Base-by-base conservation (phyloP, 92 coral and sea anemone species). In the Zoanthus sociatus region DNA sequence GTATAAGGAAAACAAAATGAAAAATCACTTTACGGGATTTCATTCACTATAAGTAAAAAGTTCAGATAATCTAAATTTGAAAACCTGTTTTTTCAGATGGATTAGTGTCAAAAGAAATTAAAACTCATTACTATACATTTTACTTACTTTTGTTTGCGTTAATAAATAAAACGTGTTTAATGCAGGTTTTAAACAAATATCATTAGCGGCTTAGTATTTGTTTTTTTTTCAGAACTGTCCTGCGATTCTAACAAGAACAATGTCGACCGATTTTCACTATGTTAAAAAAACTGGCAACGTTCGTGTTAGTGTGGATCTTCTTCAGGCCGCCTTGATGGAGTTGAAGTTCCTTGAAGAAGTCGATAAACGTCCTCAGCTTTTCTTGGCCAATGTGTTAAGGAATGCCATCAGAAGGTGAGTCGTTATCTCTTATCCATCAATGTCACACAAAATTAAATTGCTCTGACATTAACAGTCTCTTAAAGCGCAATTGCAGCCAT, bases 371-470 rank as follows among this genome's bases (percentile, higher is more conserved):
- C 88, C 88, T 12, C 14, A 72, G 9, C 50, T 84, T 17, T 54
- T 45, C 81, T 26, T 45, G 17, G 79, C 79, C 3, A 84, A 30
- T 54, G 32, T 84, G 55, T 33, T 84, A 66, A 84, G 21, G 53
- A 75, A 84, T n/a, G 88, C 88, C 6, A 72, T 94, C 15, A 90
- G 97, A 51, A 91, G 97, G 63, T 64, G 85, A 63, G 56, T 64
- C 46, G 17, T 30, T 9, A 21, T 11, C 31, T 63, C 4, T 16
- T 63, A 13, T 16, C 26, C 20, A 26, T 20, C 5, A 26, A 63
- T 20, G 69, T 16, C 69, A 16, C 6, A 63, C 26, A 16, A 9
- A 20, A 30, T 69, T 69, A 10, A 50, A 50, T 50, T 50, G 55
- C 12, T 50, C 55, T 50, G 7, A 50, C 55, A 50, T 50, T 1